Percentiles rank a stretch among this genome's conserved stretches.
These are phyloP conservation scores for Sphaerodactylus townsendi DNA, from an alignment of 2,113 vertebrate genomes.

Conservation along the genomic window DNA sequence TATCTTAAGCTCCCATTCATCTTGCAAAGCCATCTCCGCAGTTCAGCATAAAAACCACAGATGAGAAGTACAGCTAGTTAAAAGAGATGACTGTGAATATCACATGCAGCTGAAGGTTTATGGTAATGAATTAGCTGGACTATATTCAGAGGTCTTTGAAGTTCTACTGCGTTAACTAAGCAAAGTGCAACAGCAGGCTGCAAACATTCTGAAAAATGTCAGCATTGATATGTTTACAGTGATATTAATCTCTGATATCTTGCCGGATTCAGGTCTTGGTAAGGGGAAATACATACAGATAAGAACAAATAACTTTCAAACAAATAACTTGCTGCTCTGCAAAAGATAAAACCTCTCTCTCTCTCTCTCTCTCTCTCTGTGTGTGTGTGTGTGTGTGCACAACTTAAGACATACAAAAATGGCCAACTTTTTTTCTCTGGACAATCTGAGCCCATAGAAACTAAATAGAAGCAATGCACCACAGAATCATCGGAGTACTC, in stretches of 20 bases:
- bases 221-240: not conserved
- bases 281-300: not conserved
- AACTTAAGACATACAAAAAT: no score
- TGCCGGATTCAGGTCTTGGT: not conserved
- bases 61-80: not conserved
- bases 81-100: rapidly evolving
- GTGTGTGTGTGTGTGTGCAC: no score
- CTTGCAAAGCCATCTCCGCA: not conserved
- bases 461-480: not conserved
- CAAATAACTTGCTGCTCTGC: not conserved
- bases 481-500: no score
- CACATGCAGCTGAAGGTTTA: not conserved
- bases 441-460: not conserved
- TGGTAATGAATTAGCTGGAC: not conserved
- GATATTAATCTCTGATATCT: not conserved
- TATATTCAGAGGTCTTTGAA: not conserved
- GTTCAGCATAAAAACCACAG: not conserved
- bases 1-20: not conserved
- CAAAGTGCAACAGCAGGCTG: not conserved
- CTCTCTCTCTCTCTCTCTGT: no score
- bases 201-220: not conserved
- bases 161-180: constrained; percentile 21
- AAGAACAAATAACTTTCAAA: not conserved
- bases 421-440: not conserved
- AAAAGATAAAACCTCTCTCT: not conserved